Base-by-base conservation (phyloP, 1,140 invertebrate genomes). In the Drosophila ambigua region DNA sequence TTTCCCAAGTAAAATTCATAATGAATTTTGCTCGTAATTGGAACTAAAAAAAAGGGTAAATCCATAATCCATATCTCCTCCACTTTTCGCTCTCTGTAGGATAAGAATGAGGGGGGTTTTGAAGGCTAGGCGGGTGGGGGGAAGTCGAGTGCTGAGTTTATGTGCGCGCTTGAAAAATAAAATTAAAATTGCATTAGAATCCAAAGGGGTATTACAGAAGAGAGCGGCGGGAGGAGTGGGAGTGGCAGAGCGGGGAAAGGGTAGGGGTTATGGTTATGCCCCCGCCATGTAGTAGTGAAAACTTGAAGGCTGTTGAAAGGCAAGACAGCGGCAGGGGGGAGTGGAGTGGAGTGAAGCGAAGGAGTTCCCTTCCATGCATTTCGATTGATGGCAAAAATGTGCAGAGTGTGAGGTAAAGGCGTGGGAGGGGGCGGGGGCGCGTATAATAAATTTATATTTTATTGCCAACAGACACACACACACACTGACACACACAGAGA, bases 111-210 rank as follows among this genome's bases (percentile, higher is more conserved):
- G 15, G 11, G 6, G 20, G 35, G 11, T 11, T 13, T 44, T 15
- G 39, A 16, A 1, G 16, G 16, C 16, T 16, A 16, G 16, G 49
- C 31, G 60, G 24, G 44, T 16, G 24, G 28, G 51, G 24, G 9
- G 24, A 11, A 11, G 9, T 13, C 35, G 11, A 39, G 64, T 71
- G 64, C 55, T 49, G 74, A 87, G 83, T 87, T 87, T 87, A 82
- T 87, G 82, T 87, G 83, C 76, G 77, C 78, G 83, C 79, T 87
- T 87, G 83, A 87, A 87, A 87, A 87, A 87, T 88, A 87, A 88
- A 87, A 87, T 87, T 87, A 87, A 87, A 87, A 87, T 87, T 87
- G 83, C 83, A 87, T 87, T 87, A 87, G 83, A 87, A 82, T 87
- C 83, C 81, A 78, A 81, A 58, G 65, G 81, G 81, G 81, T 85